Conservation (phyloP, 2,888 invertebrate species). For the Acanthococcus lagerstroemiae region DNA sequence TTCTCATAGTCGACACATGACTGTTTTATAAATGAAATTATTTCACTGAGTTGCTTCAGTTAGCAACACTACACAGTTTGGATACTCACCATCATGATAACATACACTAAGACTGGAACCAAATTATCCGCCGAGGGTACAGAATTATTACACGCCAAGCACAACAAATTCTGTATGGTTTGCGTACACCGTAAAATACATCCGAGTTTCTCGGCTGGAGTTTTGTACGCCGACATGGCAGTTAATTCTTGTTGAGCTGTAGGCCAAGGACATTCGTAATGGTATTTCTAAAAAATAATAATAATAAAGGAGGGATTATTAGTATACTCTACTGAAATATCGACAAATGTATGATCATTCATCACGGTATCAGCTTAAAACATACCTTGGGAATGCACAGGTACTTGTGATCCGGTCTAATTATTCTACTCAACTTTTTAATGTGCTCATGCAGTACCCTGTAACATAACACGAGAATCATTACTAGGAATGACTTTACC, state of each 20-base stretch:
- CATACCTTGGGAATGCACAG: conserved; percentile 61
- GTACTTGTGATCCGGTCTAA: conserved; percentile 71
- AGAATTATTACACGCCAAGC: conserved; percentile 60
- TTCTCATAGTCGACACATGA: no score
- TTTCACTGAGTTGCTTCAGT: no score
- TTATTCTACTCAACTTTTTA: conserved; percentile 60
- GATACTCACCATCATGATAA: conserved; percentile 71
- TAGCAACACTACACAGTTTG: no score
- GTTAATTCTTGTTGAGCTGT: conserved; percentile 84
- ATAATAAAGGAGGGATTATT: not conserved
- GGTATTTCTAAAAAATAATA: conserved; percentile 48
- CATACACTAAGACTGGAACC: conserved; percentile 90
- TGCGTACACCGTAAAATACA: conserved; percentile 80
- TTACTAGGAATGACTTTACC: no score
- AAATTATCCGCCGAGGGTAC: conserved; percentile 90
- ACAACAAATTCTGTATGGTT: conserved; percentile 86
- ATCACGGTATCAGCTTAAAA: no score
- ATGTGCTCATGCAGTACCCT: conserved; percentile 84
- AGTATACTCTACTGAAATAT: no score
- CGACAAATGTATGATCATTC: not conserved
- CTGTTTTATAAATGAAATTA: no score
- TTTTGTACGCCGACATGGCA: conserved; percentile 81
- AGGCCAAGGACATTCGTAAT: conserved; percentile 90
- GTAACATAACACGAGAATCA: conserved; percentile 35
- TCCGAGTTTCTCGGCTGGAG: conserved; percentile 73